phyloP scores from a whole-genome alignment of 1,140 invertebrate genomes.

The Frieseomelitta varia region DNA sequence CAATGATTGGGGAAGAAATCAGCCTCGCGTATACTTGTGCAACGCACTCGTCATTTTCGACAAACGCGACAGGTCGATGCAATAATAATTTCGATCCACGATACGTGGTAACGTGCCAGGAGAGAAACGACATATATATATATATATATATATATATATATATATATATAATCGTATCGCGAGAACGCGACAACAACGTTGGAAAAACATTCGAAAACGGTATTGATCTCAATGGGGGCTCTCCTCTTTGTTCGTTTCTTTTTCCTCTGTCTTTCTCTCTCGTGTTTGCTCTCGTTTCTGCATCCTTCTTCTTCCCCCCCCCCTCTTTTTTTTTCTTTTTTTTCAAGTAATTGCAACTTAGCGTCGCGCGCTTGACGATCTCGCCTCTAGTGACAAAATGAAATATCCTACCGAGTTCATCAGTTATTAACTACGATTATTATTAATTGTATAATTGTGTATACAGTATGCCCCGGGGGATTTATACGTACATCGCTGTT shows the following conservation, averaged over 20 bases:
- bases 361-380: slow-evolving; percentile 17
- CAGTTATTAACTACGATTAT: slow-evolving; percentile 64
- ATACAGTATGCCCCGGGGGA: neutral
- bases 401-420: slow-evolving; percentile 14
- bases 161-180: neutral
- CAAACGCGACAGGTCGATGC: slow-evolving; percentile 19
- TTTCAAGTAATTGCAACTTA: slow-evolving; percentile 47
- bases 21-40: slow-evolving; percentile 14
- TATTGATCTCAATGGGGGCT: slow-evolving; percentile 33
- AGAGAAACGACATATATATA: neutral
- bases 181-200: slow-evolving; percentile 9
- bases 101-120: neutral
- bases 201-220: slow-evolving; percentile 21
- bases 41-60: slow-evolving; percentile 34
- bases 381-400: neutral
- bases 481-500: slow-evolving; percentile 42
- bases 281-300: slow-evolving; percentile 28
- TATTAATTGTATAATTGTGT: slow-evolving; percentile 68
- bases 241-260: neutral
- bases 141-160: too few species aligned
- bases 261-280: slow-evolving; percentile 7
- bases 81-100: slow-evolving; percentile 12
- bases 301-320: slow-evolving; percentile 20
- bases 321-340: slow-evolving; percentile 47
- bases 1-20: neutral